Percentiles rank a stretch among this genome's conserved stretches.
Evolutionary conservation across 2,888 invertebrate species (phyloP).

Genomic region (Eulithis prunata): DNA sequence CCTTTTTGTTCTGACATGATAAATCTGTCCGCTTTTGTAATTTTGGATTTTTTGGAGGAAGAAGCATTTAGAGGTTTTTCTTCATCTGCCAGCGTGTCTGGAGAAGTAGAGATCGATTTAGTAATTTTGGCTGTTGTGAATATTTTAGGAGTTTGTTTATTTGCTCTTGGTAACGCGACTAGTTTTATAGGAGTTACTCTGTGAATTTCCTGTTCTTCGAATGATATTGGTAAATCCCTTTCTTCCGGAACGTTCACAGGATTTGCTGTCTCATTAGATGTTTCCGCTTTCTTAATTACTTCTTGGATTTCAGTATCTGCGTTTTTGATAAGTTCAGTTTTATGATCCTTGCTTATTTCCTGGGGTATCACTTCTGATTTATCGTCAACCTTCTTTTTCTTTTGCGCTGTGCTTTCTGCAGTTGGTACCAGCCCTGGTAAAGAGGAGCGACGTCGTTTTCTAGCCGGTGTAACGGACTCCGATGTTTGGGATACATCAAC

Average conservation of each 20-base stretch:
- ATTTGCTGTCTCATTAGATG: slow-evolving; percentile 2
- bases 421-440: slow-evolving; percentile 66
- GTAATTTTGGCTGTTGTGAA: slow-evolving; percentile 41
- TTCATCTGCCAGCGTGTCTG: slow-evolving; percentile 15
- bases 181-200: slow-evolving; percentile 57
- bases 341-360: slow-evolving; percentile 13
- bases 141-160: slow-evolving; percentile 40
- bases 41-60: slow-evolving; percentile 36
- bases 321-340: slow-evolving; percentile 7
- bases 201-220: slow-evolving; percentile 41
- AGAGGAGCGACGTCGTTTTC: slow-evolving; percentile 71
- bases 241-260: slow-evolving; percentile 11
- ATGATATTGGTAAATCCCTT: slow-evolving; percentile 6
- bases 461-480: slow-evolving; percentile 43
- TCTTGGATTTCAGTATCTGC: slow-evolving; percentile 13
- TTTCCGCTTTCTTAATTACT: slow-evolving; percentile 10
- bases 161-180: slow-evolving; percentile 53
- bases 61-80: slow-evolving; percentile 13
- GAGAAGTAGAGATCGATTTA: slow-evolving; percentile 38
- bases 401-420: slow-evolving; percentile 51
- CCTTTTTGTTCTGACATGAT: slow-evolving; percentile 46
- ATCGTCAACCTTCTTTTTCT: slow-evolving; percentile 38
- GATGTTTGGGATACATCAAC: slow-evolving; percentile 37
- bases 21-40: slow-evolving; percentile 42
- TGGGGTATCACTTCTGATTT: slow-evolving; percentile 17